Conservation (phyloP, 2,113 vertebrate genomes). For the Paralichthys olivaceus region DNA sequence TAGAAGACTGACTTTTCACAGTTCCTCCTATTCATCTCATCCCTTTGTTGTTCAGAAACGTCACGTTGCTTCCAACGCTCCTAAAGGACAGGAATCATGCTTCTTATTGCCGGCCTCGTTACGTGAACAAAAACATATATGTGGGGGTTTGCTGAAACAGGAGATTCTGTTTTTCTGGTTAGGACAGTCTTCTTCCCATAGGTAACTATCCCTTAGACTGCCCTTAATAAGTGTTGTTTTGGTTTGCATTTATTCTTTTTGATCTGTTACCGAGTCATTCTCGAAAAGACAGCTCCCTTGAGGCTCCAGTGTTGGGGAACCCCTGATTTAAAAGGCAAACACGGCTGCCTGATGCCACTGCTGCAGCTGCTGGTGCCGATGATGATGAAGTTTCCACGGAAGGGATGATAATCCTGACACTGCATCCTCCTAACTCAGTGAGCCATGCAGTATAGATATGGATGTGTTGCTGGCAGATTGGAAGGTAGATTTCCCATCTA, state of each 20-base stretch:
- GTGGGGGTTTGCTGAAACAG: no score
- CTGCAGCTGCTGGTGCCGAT: slow-evolving; percentile 58
- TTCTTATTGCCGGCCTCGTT: no score
- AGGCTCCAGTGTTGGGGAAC: slow-evolving; percentile 55
- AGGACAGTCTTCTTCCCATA: slow-evolving; percentile 1
- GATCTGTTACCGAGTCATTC: slow-evolving; percentile 51
- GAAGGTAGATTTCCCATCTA: slow-evolving; percentile 79
- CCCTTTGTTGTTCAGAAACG: no score
- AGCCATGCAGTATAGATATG: slow-evolving; percentile 79
- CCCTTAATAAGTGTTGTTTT: slow-evolving; percentile 53
- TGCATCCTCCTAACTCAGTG: slow-evolving; percentile 77
- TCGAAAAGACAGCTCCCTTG: slow-evolving; percentile 43
- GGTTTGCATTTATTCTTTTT: slow-evolving; percentile 51
- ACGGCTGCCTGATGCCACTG: slow-evolving; percentile 37
- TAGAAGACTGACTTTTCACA: no score
- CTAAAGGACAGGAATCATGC: no score
- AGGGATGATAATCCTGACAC: slow-evolving; percentile 78
- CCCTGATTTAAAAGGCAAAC: slow-evolving; percentile 77
- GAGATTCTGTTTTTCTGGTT: no score
- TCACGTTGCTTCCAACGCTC: no score
- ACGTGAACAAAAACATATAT: no score
- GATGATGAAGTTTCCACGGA: slow-evolving; percentile 79
- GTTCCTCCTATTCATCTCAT: no score
- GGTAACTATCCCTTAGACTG: slow-evolving; percentile 39
- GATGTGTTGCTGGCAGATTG: slow-evolving; percentile 78